phyloP scores from a whole-genome alignment of 2,888 invertebrate genomes.

The Ormyrus rosae region DNA sequence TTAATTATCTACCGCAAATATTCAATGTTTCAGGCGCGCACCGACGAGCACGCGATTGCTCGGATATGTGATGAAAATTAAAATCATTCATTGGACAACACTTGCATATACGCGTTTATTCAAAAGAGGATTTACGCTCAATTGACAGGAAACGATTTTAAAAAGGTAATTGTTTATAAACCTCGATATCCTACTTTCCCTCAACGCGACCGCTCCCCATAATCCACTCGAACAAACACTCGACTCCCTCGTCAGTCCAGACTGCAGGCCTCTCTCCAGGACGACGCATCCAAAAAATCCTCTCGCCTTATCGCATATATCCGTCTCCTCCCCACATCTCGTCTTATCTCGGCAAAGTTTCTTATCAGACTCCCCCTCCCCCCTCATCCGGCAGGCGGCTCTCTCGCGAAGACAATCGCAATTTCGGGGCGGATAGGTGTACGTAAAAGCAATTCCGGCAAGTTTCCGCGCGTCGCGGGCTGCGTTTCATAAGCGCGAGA shows the following conservation, averaged over 20 bases:
- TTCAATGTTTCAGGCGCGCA: slow-evolving; percentile 1
- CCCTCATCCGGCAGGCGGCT: neutral
- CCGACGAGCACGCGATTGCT: neutral
- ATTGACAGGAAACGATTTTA: too few species aligned
- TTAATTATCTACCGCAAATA: slow-evolving; percentile 4
- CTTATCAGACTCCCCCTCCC: slow-evolving; percentile 13
- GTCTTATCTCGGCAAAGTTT: slow-evolving; percentile 42
- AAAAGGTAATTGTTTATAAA: too few species aligned
- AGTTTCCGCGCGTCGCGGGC: neutral
- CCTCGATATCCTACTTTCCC: too few species aligned
- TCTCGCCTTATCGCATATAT: neutral
- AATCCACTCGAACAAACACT: too few species aligned
- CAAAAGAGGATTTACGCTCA: too few species aligned
- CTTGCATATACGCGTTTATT: too few species aligned
- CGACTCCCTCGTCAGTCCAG: too few species aligned
- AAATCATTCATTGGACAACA: too few species aligned
- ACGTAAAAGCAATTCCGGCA: slow-evolving; percentile 20
- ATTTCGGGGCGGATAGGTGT: slow-evolving; percentile 22
- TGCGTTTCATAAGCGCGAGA: slow-evolving; percentile 2
- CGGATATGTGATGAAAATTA: neutral
- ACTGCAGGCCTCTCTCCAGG: too few species aligned
- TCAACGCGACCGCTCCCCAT: too few species aligned
- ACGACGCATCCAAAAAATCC: too few species aligned
- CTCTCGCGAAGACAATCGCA: slow-evolving; percentile 43
- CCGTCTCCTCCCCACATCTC: neutral